These are phyloP conservation scores for Melanotaenia parkinsoni DNA, from an alignment of 2,797 vertebrate species.

Conservation along the genomic window DNA sequence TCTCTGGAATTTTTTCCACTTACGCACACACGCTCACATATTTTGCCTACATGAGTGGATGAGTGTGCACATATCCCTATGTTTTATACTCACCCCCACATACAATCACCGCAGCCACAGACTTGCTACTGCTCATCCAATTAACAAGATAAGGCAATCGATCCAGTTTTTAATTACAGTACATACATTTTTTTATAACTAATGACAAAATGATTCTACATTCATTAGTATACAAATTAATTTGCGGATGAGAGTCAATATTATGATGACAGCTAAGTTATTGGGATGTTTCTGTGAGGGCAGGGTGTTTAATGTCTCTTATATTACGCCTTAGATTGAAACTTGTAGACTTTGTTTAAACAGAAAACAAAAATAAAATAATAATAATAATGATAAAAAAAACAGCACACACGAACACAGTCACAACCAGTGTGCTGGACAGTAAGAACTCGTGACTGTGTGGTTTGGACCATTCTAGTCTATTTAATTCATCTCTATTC, in stretches of 20 bases:
- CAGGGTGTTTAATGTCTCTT: constrained; percentile 33
- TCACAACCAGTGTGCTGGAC: constrained; percentile 28
- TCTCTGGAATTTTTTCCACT: constrained; percentile 4
- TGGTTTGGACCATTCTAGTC: not conserved
- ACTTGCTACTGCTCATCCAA: constrained; percentile 3
- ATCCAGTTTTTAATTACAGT: constrained; percentile 53
- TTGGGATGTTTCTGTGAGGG: constrained; percentile 16
- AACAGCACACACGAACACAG: not conserved
- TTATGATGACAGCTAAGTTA: constrained; percentile 37
- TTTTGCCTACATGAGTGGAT: constrained; percentile 40
- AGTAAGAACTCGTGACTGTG: constrained; percentile 18
- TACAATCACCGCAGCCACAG: constrained; percentile 13
- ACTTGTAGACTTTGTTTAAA: constrained; percentile 15
- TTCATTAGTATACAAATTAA: constrained; percentile 48
- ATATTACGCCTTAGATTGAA: constrained; percentile 15
- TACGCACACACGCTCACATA: not conserved
- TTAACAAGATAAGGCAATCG: constrained; percentile 16
- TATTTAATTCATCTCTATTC: not conserved
- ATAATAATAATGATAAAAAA: not conserved
- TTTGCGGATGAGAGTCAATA: constrained; percentile 38
- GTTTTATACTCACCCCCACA: constrained; percentile 22
- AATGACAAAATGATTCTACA: constrained; percentile 45
- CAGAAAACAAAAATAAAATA: not conserved
- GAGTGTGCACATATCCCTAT: constrained; percentile 29
- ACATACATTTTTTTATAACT: constrained; percentile 27